Evolutionary conservation across 2,888 invertebrate species (phyloP).

Genomic region (Drosophila incognita): DNA sequence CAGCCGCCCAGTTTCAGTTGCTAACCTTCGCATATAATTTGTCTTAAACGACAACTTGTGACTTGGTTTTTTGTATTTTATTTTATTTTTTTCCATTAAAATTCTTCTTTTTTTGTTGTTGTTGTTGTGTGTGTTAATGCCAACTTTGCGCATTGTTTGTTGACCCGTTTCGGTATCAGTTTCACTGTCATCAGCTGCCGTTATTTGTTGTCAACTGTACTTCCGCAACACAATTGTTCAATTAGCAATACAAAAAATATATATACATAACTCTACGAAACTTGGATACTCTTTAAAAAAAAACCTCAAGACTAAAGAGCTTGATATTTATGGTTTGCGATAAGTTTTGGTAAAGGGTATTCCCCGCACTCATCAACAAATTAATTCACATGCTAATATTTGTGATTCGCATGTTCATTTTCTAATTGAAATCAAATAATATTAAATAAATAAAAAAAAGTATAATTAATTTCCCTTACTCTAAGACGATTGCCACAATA

Average conservation of each 20-base stretch:
- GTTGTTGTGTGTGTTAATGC: slow-evolving; percentile 1
- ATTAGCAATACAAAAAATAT: slow-evolving; percentile 18
- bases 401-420: background rate
- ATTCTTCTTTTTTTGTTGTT: background rate
- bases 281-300: slow-evolving; percentile 7
- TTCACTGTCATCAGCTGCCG: slow-evolving; percentile 40
- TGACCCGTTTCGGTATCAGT: slow-evolving; percentile 11
- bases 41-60: slow-evolving; percentile 53
- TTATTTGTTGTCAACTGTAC: slow-evolving; percentile 39
- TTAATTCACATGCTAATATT: background rate
- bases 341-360: background rate
- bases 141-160: slow-evolving; percentile 20
- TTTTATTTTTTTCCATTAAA: slow-evolving; percentile 4
- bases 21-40: slow-evolving; percentile 68
- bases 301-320: background rate
- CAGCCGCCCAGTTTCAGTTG: slow-evolving; percentile 62
- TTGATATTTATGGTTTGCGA: background rate
- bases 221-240: slow-evolving; percentile 53
- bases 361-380: background rate
- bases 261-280: background rate
- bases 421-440: background rate
- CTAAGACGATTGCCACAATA: background rate
- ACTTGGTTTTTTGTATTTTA: slow-evolving; percentile 14
- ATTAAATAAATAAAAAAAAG: background rate
- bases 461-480: background rate